phyloP scores from a whole-genome alignment of 2,888 invertebrate species.

The Noctua janthina region DNA sequence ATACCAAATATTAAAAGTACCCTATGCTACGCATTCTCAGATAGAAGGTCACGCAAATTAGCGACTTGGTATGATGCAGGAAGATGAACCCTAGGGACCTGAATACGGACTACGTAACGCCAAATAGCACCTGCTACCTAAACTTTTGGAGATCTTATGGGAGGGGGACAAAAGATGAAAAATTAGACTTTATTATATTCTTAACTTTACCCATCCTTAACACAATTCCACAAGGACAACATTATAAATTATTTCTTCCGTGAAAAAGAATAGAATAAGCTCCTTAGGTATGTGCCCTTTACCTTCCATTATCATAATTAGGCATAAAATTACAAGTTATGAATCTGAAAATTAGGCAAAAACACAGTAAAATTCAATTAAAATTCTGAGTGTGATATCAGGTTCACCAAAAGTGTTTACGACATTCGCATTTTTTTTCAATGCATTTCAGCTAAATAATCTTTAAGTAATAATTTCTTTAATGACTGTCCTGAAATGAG shows the following conservation, averaged over 20 bases:
- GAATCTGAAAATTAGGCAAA: constrained; percentile 4
- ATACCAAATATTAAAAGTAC: too few relatives aligned
- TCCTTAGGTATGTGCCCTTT: not conserved
- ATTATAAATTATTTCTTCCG: not conserved
- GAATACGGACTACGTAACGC: not conserved
- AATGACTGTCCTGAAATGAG: not conserved
- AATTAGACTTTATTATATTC: not conserved
- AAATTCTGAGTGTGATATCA: not conserved
- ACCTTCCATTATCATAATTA: constrained; percentile 8
- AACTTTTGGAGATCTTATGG: not conserved
- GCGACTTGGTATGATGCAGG: not conserved
- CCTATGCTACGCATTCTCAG: too few relatives aligned
- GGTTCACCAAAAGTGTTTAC: not conserved
- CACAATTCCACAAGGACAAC: not conserved
- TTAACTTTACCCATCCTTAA: not conserved
- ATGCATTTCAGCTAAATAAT: not conserved
- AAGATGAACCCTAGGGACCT: not conserved
- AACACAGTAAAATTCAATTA: constrained; percentile 1
- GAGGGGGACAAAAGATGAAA: not conserved
- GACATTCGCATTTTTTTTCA: not conserved
- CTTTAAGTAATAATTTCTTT: not conserved
- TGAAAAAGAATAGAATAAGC: not conserved
- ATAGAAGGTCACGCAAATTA: not conserved
- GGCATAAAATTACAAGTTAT: constrained; percentile 28
- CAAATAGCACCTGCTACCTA: not conserved